Percentiles rank a stretch among this genome's conserved stretches.
Conservation (phyloP, 2,888 invertebrate genomes). For the Diaphora mendica region DNA sequence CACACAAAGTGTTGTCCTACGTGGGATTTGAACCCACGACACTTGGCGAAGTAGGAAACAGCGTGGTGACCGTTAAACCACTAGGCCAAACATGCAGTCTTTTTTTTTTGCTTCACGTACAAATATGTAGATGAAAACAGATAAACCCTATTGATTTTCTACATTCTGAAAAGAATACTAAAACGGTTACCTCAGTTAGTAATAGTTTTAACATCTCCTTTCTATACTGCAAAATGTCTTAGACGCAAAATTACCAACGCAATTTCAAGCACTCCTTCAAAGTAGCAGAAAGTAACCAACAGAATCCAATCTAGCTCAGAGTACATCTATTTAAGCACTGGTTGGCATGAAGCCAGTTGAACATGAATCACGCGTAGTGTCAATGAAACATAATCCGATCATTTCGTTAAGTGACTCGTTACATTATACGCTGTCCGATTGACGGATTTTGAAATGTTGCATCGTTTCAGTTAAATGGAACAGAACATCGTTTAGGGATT, state of each 20-base stretch:
- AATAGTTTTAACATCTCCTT: background rate
- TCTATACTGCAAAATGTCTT: background rate
- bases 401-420: conserved; percentile 66
- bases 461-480: conserved; percentile 19
- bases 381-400: conserved; percentile 71
- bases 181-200: background rate
- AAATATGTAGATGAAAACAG: background rate
- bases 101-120: too few relatives aligned
- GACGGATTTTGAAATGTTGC: conserved; percentile 49
- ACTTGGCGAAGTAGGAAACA: too few relatives aligned
- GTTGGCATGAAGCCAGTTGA: conserved; percentile 62
- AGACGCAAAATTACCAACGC: conserved; percentile 3
- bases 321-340: conserved; percentile 53
- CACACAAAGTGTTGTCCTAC: too few relatives aligned
- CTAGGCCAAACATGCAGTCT: too few relatives aligned
- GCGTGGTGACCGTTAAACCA: too few relatives aligned
- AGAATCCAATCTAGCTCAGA: conserved; percentile 43
- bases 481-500: background rate
- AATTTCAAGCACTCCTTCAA: conserved; percentile 14
- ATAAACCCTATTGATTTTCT: background rate
- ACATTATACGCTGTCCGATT: conserved; percentile 52
- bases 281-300: conserved; percentile 31
- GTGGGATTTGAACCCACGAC: too few relatives aligned
- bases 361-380: conserved; percentile 68
- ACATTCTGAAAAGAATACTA: background rate